phyloP scores from a whole-genome alignment of 2,888 invertebrate species.

The Epiblema foenella region DNA sequence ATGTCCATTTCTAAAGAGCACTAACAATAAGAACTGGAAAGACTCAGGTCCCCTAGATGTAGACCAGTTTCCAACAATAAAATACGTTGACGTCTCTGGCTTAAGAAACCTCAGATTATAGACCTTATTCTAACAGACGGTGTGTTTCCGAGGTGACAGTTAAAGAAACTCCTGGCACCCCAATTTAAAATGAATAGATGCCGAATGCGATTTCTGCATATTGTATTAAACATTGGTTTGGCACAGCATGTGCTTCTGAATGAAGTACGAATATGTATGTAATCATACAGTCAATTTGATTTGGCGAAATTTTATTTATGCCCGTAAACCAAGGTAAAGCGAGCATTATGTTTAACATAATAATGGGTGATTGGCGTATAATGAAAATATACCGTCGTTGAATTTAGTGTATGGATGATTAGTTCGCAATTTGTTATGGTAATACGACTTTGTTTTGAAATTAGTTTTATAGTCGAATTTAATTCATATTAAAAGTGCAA shows the following conservation, averaged over 20 bases:
- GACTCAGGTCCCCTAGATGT: conserved; percentile 27
- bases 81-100: conserved; percentile 24
- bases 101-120: conserved; percentile 5
- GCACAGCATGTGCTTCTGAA: conserved; percentile 76
- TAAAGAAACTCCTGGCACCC: conserved; percentile 16
- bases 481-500: conserved; percentile 8
- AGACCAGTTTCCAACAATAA: conserved; percentile 26
- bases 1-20: conserved; percentile 15
- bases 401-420: conserved; percentile 23
- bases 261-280: conserved; percentile 73
- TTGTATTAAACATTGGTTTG: conserved; percentile 68
- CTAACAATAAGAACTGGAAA: conserved; percentile 22
- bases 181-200: conserved; percentile 19
- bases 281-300: conserved; percentile 84
- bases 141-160: not conserved
- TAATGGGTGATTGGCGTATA: conserved; percentile 60
- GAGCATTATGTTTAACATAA: conserved; percentile 69
- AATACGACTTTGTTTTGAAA: conserved; percentile 19
- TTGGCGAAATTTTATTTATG: conserved; percentile 77
- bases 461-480: conserved; percentile 1
- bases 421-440: conserved; percentile 29
- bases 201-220: conserved; percentile 27
- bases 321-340: conserved; percentile 77
- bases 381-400: conserved; percentile 47
- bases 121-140: not conserved